Evolutionary conservation across 2,797 vertebrate genomes (phyloP).

Genomic region (Poliocrania exsul): DNA sequence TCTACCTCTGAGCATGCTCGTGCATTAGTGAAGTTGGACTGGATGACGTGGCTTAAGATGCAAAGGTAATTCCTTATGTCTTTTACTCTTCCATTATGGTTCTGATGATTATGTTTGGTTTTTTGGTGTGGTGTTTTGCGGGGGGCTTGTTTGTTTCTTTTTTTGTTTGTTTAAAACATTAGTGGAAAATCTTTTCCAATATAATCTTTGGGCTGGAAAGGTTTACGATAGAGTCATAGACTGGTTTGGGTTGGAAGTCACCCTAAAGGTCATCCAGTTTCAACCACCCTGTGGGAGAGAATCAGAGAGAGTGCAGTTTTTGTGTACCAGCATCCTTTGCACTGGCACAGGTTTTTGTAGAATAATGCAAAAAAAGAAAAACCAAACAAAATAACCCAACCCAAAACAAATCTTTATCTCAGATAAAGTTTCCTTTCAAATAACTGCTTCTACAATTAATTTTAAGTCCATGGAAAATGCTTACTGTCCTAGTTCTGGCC

Average conservation of each 20-base stretch:
- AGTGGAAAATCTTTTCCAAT: neutral
- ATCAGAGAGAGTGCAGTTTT: neutral
- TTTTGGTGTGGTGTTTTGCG: too few relatives aligned
- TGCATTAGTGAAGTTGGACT: neutral
- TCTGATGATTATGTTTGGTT: neutral
- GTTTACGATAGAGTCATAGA: neutral
- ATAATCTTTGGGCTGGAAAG: neutral
- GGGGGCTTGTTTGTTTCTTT: rapidly evolving
- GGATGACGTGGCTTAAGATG: neutral
- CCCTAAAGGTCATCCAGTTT: neutral
- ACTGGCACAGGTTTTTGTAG: neutral
- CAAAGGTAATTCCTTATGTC: neutral
- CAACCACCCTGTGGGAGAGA: neutral
- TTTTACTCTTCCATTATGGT: neutral
- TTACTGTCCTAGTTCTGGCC: neutral
- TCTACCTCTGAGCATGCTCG: neutral
- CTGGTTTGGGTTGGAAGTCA: neutral
- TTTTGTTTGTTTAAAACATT: neutral
- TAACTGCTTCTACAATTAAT: neutral
- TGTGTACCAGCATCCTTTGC: neutral
- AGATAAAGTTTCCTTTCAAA: neutral
- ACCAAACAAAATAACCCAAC: neutral
- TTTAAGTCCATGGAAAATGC: neutral
- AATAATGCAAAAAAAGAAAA: neutral
- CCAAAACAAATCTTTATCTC: neutral